Evolutionary conservation across 2,797 vertebrate genomes (phyloP), one percentile per base, ranked within the genome.

Genomic region (Parauchenoglanis ngamensis): DNA sequence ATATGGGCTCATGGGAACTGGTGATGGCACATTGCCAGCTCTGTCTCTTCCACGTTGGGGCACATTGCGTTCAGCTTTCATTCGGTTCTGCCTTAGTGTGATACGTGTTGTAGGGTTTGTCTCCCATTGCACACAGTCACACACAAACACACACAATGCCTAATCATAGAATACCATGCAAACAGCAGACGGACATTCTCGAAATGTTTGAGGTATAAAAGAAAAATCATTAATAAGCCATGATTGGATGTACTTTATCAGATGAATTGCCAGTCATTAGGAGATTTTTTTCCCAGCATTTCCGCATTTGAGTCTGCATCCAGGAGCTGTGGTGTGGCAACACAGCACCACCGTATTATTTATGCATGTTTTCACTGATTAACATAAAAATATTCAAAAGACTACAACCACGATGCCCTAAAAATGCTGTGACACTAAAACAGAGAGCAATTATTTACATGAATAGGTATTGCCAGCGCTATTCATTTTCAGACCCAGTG

Each of bases 101-200:
- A 31, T 15, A 28, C 54, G 25, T 40, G 11, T 10, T 25, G 21
- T 25, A 61, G 2, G 31, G 31, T 59, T 40, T 59, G 35, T 31
- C 49, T 52, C 40, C 40, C 44, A 6, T 12, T 19, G 3, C 2
- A 77, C n/a, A 31, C n/a, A 17, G 46, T 31, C 4, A 54, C 44
- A 7, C 81, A 84, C 72, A 65, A 13, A 78, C 76, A 80, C 54
- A 28, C 54, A n/a, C 72, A 28, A 46, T 76, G 78, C 19, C 44
- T 83, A 76, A 76, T 65, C 49, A 79, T 28, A 79, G 28, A 79
- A 77, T 19, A 12, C 17, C 10, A 23, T 1, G 17, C 19, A 25
- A 35, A 35, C n/a, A 52, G 40, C 70, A 73, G 57, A 88, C 67
- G 68, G 84, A 21, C 35, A 46, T 73, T 61, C 46, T 68, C 76